A percentile compares a stretch with the other conserved stretches of the same genome.
Evolutionary conservation across 2,113 vertebrate genomes (phyloP).

Genomic region (Daboia siamensis): DNA sequence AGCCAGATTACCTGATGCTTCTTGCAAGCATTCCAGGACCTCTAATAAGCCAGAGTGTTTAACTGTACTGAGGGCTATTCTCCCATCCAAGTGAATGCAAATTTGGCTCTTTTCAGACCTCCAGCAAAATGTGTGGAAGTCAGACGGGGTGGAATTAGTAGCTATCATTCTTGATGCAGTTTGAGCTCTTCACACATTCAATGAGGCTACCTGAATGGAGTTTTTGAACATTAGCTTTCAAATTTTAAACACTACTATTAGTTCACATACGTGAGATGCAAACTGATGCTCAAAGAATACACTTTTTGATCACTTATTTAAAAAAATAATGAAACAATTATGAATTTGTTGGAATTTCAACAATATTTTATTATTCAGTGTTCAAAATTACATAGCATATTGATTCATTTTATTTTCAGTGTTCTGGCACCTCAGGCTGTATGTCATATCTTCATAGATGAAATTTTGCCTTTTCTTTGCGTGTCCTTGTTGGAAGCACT

Average conservation of each 20-base stretch:
- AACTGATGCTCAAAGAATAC: neutral
- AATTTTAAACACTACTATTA: neutral
- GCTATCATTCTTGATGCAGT: neutral
- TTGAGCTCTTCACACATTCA: neutral
- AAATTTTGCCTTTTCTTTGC: neutral
- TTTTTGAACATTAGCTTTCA: neutral
- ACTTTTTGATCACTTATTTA: neutral
- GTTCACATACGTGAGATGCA: neutral
- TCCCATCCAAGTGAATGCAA: neutral
- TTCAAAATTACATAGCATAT: neutral
- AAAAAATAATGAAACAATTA: neutral
- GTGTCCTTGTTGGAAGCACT: constrained; percentile 17
- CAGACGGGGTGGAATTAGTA: neutral
- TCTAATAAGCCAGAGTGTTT: neutral
- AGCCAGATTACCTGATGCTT: neutral
- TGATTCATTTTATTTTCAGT: neutral
- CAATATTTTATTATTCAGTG: neutral
- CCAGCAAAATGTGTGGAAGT: neutral
- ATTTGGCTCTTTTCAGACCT: neutral
- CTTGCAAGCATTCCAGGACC: neutral
- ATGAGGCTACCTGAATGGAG: neutral
- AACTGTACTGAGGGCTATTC: neutral
- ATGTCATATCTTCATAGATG: constrained; percentile 63
- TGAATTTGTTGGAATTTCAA: neutral
- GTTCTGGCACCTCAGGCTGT: constrained; percentile 2